phyloP scores from a whole-genome alignment of 2,888 invertebrate species.

The Celastrina argiolus region DNA sequence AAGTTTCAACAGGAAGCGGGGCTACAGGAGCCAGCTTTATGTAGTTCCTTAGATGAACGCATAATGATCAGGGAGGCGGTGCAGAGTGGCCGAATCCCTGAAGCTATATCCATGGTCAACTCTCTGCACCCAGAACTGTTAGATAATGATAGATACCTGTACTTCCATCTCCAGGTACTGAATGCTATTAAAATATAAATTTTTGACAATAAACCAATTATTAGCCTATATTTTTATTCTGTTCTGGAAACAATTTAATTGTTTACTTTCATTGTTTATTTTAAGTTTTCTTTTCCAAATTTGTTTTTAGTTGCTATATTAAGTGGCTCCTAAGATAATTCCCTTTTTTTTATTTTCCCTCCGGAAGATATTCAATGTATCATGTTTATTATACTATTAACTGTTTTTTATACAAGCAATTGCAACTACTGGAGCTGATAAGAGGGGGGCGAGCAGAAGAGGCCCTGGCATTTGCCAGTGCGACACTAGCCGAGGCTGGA shows the following conservation, averaged over 20 bases:
- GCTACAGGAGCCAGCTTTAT: constrained; percentile 69
- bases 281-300: too few species aligned
- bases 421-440: constrained; percentile 92
- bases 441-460: constrained; percentile 90
- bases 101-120: constrained; percentile 95
- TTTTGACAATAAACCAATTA: not conserved
- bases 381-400: not conserved
- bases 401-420: constrained; percentile 79
- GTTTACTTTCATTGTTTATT: too few species aligned
- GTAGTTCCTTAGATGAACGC: constrained; percentile 91
- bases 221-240: too few species aligned
- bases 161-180: constrained; percentile 95
- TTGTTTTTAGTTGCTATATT: too few species aligned
- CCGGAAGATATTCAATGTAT: too few species aligned
- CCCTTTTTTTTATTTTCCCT: too few species aligned
- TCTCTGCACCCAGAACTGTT: constrained; percentile 95
- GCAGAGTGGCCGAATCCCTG: constrained; percentile 93
- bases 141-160: constrained; percentile 96
- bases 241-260: too few species aligned
- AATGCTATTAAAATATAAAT: constrained; percentile 17
- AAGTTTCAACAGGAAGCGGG: constrained; percentile 98
- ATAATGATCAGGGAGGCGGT: constrained; percentile 96
- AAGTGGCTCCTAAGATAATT: too few species aligned
- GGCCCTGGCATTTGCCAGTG: constrained; percentile 93
- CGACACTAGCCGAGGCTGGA: constrained; percentile 92